Base-by-base conservation (phyloP, 2,113 vertebrate genomes). In the Myiozetetes cayanensis region DNA sequence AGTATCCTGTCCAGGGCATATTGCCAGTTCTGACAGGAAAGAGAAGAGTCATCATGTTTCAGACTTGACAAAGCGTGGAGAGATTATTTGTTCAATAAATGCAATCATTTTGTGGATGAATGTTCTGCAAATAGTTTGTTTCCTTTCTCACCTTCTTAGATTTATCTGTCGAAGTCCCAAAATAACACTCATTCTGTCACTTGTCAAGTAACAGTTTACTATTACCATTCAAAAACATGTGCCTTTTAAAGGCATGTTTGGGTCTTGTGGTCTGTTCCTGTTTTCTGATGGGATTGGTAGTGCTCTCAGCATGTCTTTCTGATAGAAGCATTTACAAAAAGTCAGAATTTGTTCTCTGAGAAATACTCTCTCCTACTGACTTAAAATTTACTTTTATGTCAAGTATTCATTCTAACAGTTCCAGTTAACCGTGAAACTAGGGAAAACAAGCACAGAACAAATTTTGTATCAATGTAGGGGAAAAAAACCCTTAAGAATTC, bases 71-170 rank as follows among this genome's bases (percentile, higher is more conserved):
- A 91, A 90, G 78, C 4, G 2, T 50, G 67, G 85, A 85, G 49
- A 85, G 58, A 86, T 93, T 88, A 73, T 87, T 91, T 95, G 62
- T 62, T 94, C 79, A 80, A 88, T 70, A 83, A 80, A 85, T 35
- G 67, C 1, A 6, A 93, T 62, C 4, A 66, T 66, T 83, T 83
- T 79, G 52, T 28, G 49, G 56, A 85, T 94, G 47, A 59, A 87
- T 50, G 37, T 89, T 91, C 72, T 70, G 37, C 33, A 50, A 85
- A 83, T 83, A 70, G 55, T 33, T 93, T 83, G 41, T 77, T 95
- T 92, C 41, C 50, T 86, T 94, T 96, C 82, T 50, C 79, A 92
- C 83, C 67, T 94, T 73, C 88, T 89, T 37, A 56, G 71, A 85
- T 56, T 70, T 49, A 76, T 72, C 52, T 83, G 94, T 83, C 85